Conservation (phyloP, 2,113 vertebrate species). For the Pedetes capensis region DNA sequence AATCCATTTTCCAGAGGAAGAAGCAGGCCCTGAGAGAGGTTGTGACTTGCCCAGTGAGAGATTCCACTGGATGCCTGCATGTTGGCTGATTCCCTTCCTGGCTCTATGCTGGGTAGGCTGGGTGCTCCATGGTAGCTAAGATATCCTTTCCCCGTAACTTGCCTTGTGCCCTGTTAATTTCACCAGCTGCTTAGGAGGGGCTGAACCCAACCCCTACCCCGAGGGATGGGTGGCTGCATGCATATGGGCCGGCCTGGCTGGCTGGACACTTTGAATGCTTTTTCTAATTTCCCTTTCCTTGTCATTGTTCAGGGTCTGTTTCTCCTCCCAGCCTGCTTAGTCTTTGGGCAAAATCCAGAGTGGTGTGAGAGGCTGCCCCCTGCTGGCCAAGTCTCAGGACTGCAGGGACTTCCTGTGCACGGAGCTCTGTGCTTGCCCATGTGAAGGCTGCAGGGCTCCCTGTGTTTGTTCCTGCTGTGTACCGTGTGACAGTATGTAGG, state of each 20-base stretch:
- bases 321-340: neutral
- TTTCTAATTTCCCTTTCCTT: neutral
- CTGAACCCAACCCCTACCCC: neutral
- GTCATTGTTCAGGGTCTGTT: rapidly evolving
- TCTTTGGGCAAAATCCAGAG: constrained; percentile 1
- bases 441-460: neutral
- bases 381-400: constrained; percentile 6
- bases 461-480: neutral
- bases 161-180: neutral
- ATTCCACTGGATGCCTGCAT: neutral
- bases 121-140: neutral
- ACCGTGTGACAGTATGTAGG: neutral
- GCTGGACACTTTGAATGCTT: neutral
- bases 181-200: neutral
- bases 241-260: neutral
- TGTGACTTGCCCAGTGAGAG: neutral
- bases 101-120: neutral
- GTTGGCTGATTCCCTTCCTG: neutral
- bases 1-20: too few species aligned
- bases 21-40: neutral
- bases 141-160: neutral
- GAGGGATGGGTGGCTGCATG: neutral
- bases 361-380: constrained; percentile 30
- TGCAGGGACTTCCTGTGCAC: neutral
- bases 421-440: neutral